These are phyloP conservation scores for Pollenia griseotomentosa DNA, from an alignment of 2,888 invertebrate species.

Conservation along the genomic window DNA sequence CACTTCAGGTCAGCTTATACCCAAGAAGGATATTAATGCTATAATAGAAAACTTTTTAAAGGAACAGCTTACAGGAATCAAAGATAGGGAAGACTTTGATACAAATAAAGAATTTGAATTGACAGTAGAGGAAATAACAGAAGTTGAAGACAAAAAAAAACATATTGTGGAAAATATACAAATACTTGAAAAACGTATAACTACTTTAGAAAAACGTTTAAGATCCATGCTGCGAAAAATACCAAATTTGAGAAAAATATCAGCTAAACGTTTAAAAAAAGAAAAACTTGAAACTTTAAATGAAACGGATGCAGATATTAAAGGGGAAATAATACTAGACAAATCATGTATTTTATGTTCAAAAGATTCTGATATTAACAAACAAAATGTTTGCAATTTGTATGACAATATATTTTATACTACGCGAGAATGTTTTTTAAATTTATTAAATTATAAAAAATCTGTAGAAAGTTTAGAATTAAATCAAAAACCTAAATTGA, in stretches of 20 bases:
- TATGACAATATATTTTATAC: slow-evolving; percentile 75
- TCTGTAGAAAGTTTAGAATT: slow-evolving; percentile 74
- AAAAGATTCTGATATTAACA: background rate
- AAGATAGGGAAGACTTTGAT: slow-evolving; percentile 52
- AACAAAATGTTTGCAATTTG: slow-evolving; percentile 39
- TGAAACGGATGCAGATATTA: slow-evolving; percentile 38
- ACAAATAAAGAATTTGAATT: slow-evolving; percentile 67
- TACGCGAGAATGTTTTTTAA: slow-evolving; percentile 73
- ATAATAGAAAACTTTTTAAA: slow-evolving; percentile 71
- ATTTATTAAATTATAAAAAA: slow-evolving; percentile 76
- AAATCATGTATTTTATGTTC: background rate
- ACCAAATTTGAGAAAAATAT: slow-evolving; percentile 65
- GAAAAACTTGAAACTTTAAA: slow-evolving; percentile 54
- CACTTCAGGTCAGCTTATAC: slow-evolving; percentile 68
- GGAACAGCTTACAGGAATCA: slow-evolving; percentile 45
- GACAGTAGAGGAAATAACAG: slow-evolving; percentile 64
- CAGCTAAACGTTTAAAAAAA: slow-evolving; percentile 69
- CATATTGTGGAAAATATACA: slow-evolving; percentile 70
- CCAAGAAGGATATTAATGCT: slow-evolving; percentile 70
- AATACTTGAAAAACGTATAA: slow-evolving; percentile 67
- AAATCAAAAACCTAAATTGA: slow-evolving; percentile 72
- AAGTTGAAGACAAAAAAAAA: slow-evolving; percentile 69
- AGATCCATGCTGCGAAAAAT: slow-evolving; percentile 62
- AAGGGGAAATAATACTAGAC: slow-evolving; percentile 4
- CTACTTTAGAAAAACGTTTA: slow-evolving; percentile 63